Evolutionary conservation across 2,797 vertebrate species (phyloP), one percentile per base, ranked within the genome.

Genomic region (Enteromius argenteus): DNA sequence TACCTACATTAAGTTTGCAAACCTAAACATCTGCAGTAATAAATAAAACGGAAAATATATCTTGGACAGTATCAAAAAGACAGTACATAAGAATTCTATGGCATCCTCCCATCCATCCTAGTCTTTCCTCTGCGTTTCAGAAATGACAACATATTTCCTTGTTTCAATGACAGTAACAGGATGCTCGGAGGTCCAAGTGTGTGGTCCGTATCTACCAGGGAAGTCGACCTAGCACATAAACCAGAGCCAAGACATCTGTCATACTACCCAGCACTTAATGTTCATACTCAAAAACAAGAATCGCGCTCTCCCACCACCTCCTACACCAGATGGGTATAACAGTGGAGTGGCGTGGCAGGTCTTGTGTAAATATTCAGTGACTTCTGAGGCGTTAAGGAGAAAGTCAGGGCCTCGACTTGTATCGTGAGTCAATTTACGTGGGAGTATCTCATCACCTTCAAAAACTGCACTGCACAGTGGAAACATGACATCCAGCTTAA

Each of bases 381-480:
- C 72, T 83, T 68, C 71, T 75, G 71, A 74, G 35, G 66, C 30
- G 87, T 90, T 84, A 90, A 74, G 71, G 17, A 46, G n/a, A 64
- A 46, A 83, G 15, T 58, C 62, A 68, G 81, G 51, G 74, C 90
- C 90, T 90, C 91, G 88, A 93, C 91, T 92, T 91, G 89, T 89
- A 89, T 83, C 84, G 86, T 90, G 91, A 91, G 89, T 89, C 91
- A 86, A 79, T 91, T 91, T 90, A 90, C 86, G 84, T 87, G 87
- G 88, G 89, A 90, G 91, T 88, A 92, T 91, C 91, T 90, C 92
- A 92, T 89, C 88, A 89, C 91, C 92, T 92, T 89, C 89, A 91
- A 90, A 80, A 89, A 90, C 77, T 89, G 86, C 87, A 74, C 79
- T 71, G 84, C 87, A 66, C 30, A 75, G 53, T 69, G 67, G 76